Percentiles rank a stretch among this genome's conserved stretches.
Evolutionary conservation across 2,797 vertebrate species (phyloP).

Genomic region (Staurois parvus): DNA sequence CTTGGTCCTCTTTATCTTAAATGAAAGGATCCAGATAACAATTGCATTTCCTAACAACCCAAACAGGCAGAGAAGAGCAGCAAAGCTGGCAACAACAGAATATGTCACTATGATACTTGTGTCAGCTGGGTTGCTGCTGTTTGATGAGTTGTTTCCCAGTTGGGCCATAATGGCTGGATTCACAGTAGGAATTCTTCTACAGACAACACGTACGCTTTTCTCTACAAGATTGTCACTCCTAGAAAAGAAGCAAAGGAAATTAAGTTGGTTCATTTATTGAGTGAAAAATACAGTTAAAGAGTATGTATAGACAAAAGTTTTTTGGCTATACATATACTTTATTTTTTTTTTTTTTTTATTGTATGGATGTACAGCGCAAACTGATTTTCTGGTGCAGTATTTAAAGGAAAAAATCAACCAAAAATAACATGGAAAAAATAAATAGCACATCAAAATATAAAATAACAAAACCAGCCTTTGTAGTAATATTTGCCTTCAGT

Average conservation of each 20-base stretch:
- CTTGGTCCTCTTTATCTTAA: slow-evolving; percentile 57
- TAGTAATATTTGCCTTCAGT: too few species aligned
- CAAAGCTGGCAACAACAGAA: slow-evolving; percentile 15
- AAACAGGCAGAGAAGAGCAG: slow-evolving; percentile 53
- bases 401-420: too few species aligned
- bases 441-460: too few species aligned
- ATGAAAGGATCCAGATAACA: slow-evolving; percentile 60
- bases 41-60: slow-evolving; percentile 64
- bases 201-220: neutral
- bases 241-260: neutral
- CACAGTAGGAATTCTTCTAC: neutral
- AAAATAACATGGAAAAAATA: too few species aligned
- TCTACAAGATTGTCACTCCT: neutral
- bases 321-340: too few species aligned
- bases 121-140: neutral
- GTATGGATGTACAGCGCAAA: too few species aligned
- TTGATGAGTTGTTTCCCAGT: slow-evolving; percentile 13
- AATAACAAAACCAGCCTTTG: too few species aligned
- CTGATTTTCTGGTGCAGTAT: too few species aligned
- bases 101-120: neutral
- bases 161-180: slow-evolving; percentile 15
- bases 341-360: too few species aligned
- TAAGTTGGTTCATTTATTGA: neutral
- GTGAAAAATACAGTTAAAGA: too few species aligned
- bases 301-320: too few species aligned